Base-by-base conservation (phyloP, 1,140 invertebrate species). In the Campoletis sonorensis region DNA sequence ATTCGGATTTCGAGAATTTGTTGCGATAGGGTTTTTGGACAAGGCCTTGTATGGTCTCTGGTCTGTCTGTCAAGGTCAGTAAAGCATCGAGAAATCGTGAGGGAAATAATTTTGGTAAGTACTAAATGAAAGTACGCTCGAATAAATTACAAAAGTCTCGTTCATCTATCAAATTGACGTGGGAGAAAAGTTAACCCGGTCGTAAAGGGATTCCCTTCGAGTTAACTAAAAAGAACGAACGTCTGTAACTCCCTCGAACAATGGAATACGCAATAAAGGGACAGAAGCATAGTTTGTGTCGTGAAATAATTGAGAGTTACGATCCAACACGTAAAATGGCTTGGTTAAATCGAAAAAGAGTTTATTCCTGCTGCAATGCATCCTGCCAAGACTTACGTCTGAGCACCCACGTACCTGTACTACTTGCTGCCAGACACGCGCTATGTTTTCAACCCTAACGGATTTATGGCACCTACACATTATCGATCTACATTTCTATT, bases 291-390 rank as follows among this genome's bases (percentile, higher is more conserved):
- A 27, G 4, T 23, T 13, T 77, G 85, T 84, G 86, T 88, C 85
- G 84, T 68, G 82, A 80, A 83, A 88, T 89, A 88, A 89, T 89
- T 88, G 87, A 85, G 87, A 89, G 83, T 84, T 88, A 88, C 86
- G 86, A 84, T 82, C 82, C 82, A 82, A 81, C 79, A 72, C 82
- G 84, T 45, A 72, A 85, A 82, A 88, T 82, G 84, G 83, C 13
- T 16, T 23, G 23, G 1, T 27, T 67, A 15, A 85, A 86, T 84
- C 85, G 84, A 84, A 83, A 83, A 87, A 87, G 84, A 85, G 83
- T 51, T 84, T 30, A 71, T 27, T 88, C 84, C 83, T 75, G 73
- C 21, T 80, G 79, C 87, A 87, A 86, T 88, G 85, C 84, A 82
- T 81, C 70, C 51, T 78, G 49, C 51, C 58, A 54, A 78, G 81